These are phyloP conservation scores for Catocala sponsa DNA, from an alignment of 2,888 invertebrate genomes.

Conservation along the genomic window DNA sequence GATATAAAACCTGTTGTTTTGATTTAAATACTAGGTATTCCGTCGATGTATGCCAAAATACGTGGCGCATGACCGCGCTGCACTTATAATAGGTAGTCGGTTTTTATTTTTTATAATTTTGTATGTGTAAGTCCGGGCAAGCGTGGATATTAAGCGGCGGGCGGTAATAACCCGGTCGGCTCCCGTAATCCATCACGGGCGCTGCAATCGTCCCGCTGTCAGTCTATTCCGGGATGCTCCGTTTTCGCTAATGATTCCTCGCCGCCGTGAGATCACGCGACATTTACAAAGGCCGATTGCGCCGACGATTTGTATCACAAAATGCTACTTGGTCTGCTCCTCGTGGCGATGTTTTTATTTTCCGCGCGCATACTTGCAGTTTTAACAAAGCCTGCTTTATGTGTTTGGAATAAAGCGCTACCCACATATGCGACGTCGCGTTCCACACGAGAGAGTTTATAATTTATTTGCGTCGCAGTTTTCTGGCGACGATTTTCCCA, in stretches of 20 bases:
- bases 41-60: constrained; percentile 41
- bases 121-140: constrained; percentile 62
- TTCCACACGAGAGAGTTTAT: constrained; percentile 84
- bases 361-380: constrained; percentile 59
- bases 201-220: constrained; percentile 85
- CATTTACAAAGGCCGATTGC: constrained; percentile 76
- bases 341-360: constrained; percentile 47
- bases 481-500: constrained; percentile 88
- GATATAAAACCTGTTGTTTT: constrained; percentile 48
- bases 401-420: constrained; percentile 66
- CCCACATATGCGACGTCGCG: constrained; percentile 67
- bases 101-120: constrained; percentile 47
- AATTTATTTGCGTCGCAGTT: constrained; percentile 87
- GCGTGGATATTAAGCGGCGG: constrained; percentile 70
- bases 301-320: constrained; percentile 67
- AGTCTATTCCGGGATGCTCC: constrained; percentile 85
- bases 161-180: constrained; percentile 74
- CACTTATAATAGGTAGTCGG: constrained; percentile 21
- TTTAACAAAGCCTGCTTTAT: constrained; percentile 70
- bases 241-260: constrained; percentile 85
- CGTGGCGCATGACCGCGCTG: constrained; percentile 44
- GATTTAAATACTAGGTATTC: constrained; percentile 45
- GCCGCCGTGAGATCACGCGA: constrained; percentile 70
- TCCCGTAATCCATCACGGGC: constrained; percentile 83
- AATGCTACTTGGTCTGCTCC: constrained; percentile 55